Base-by-base conservation (phyloP, 2,888 invertebrate genomes). In the Marasmarcha lunaedactyla region DNA sequence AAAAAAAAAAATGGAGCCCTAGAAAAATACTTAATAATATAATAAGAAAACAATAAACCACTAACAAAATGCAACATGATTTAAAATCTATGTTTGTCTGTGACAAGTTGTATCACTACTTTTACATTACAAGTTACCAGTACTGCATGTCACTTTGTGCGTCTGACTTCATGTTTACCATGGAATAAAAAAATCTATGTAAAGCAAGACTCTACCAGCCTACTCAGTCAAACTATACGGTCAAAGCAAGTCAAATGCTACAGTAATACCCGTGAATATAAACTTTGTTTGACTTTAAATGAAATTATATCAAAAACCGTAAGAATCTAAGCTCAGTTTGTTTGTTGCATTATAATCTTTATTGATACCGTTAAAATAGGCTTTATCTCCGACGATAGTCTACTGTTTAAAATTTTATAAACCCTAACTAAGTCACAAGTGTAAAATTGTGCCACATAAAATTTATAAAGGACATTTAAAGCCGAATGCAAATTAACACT, bases 391-490 rank as follows among this genome's bases (percentile, higher is more conserved):
- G 27, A 59, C 63, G 52, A 61, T 71, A 73, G 52, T 63, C 68
- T 72, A 73, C 62, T 63, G 66, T 34, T 13, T 34, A 7, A 34
- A 73, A 73, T 73, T 77, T 68, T 69, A 71, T 68, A 72, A 67
- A 59, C 66, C 76, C 77, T 78, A 77, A 71, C 76, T 77, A 76
- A 72, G 63, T 69, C 59, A 69, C 63, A 58, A 66, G 68, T 76
- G 72, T 74, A 71, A 69, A 71, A 74, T 78, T 78, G 79, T 81
- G 81, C 79, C 77, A 68, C 70, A 69, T 55, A 73, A 73, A 57
- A 63, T 64, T 59, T 65, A 61, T 55, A 65, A 60, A 63, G 69
- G 62, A 67, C 63, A 61, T 63, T 56, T 54, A 59, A 72, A 67
- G 69, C 68, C 51, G 56, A 60, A 59, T 59, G 64, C 59, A 60